A percentile compares a stretch with the other conserved stretches of the same genome.
Evolutionary conservation across 1,140 invertebrate species (phyloP).

Genomic region (Cydia splendana): DNA sequence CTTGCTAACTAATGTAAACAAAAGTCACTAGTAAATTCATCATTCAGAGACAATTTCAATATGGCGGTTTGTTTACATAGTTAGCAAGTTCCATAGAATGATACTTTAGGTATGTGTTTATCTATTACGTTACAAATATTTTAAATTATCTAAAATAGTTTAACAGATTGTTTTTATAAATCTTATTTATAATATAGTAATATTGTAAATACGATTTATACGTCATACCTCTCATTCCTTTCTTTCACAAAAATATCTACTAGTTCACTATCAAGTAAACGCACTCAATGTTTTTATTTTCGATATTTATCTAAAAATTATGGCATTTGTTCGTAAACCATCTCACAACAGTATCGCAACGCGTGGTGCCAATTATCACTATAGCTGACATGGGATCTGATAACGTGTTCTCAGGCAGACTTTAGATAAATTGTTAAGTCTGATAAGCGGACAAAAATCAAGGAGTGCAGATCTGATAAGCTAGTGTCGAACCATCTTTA

Average conservation of each 20-base stretch:
- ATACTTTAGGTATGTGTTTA: too few species aligned
- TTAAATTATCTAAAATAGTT: too few species aligned
- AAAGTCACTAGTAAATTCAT: too few species aligned
- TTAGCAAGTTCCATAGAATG: too few species aligned
- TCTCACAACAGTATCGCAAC: not conserved
- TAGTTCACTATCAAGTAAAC: not conserved
- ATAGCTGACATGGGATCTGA: conserved; percentile 6
- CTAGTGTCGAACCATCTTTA: not conserved
- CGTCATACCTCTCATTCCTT: not conserved
- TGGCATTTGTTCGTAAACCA: not conserved
- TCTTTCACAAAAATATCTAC: not conserved
- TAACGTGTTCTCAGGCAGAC: conserved; percentile 14
- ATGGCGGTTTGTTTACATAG: too few species aligned
- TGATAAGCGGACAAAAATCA: conserved; percentile 1
- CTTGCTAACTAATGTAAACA: too few species aligned
- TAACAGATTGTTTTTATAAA: too few species aligned
- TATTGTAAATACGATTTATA: not conserved
- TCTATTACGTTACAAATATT: not conserved
- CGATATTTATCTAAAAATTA: not conserved
- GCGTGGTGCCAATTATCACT: conserved; percentile 7
- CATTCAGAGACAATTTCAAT: too few species aligned
- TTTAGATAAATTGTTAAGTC: conserved; percentile 16
- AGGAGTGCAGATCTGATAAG: not conserved
- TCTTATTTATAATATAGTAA: too few species aligned
- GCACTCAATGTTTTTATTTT: not conserved